Percentiles rank a stretch among this genome's conserved stretches.
Evolutionary conservation across 2,888 invertebrate species (phyloP).

Genomic region (Hypolimnas misippus): DNA sequence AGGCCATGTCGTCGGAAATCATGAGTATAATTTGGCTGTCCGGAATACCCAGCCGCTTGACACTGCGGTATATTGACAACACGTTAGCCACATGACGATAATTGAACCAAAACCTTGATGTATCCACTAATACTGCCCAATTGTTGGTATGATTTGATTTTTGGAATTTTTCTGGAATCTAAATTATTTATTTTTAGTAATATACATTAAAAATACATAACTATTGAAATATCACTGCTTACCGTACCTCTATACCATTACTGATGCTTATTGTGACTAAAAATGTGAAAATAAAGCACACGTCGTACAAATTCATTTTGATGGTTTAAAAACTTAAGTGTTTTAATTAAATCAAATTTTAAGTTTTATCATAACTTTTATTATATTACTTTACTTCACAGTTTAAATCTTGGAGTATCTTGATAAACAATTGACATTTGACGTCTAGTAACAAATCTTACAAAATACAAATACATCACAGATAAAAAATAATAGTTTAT

Average conservation of each 20-base stretch:
- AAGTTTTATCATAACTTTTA: no score
- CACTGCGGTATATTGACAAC: constrained; percentile 98
- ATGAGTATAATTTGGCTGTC: constrained; percentile 99
- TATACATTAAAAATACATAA: background rate
- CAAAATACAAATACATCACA: no score
- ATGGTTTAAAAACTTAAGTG: no score
- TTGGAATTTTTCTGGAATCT: constrained; percentile 82
- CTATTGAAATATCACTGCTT: background rate
- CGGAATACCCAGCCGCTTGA: constrained; percentile 99
- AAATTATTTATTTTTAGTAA: constrained; percentile 4
- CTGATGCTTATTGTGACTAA: constrained; percentile 5
- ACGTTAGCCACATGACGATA: constrained; percentile 99
- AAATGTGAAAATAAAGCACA: background rate
- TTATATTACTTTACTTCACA: no score
- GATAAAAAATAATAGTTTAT: no score
- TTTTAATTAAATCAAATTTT: no score
- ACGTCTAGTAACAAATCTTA: no score
- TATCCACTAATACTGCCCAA: constrained; percentile 99
- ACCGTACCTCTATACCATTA: constrained; percentile 29
- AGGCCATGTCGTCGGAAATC: constrained; percentile 99
- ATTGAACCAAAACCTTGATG: constrained; percentile 99
- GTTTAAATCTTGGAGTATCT: no score
- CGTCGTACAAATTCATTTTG: background rate
- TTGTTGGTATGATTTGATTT: constrained; percentile 96
- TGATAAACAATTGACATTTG: no score